These are phyloP conservation scores for Cichlasoma orientale DNA, from an alignment of 2,797 vertebrate genomes.

Conservation along the genomic window DNA sequence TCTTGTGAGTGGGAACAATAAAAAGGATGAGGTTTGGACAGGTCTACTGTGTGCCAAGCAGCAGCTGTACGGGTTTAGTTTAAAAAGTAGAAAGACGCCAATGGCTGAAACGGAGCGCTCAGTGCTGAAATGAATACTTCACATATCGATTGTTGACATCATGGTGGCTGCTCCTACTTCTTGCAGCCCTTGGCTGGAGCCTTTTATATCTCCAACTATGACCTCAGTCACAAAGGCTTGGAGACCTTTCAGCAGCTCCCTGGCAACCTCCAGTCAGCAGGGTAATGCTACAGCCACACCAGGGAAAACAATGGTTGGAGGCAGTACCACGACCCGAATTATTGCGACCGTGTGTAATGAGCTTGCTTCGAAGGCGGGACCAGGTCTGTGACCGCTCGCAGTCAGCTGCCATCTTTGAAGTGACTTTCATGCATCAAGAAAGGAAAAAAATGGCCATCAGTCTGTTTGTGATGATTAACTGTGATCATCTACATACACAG, in stretches of 20 bases:
- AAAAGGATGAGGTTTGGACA: background rate
- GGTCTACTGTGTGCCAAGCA: background rate
- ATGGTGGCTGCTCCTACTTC: no score
- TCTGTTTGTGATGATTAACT: background rate
- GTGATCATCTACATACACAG: background rate
- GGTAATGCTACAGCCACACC: background rate
- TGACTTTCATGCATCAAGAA: background rate
- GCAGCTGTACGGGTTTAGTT: background rate
- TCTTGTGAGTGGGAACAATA: background rate
- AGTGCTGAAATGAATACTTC: background rate
- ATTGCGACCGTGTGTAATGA: background rate
- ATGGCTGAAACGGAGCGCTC: background rate
- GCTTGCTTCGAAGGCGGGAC: background rate
- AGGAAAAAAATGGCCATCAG: background rate
- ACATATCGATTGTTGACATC: background rate
- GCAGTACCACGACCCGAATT: no score
- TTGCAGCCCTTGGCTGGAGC: background rate
- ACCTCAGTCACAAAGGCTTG: background rate
- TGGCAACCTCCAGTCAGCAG: background rate
- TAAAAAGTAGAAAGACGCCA: background rate
- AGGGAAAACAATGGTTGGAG: background rate
- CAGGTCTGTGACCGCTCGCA: no score
- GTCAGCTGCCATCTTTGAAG: background rate
- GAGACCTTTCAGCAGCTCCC: background rate
- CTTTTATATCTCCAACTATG: background rate